Base-by-base conservation (phyloP, 2,797 vertebrate genomes). In the Harpagifer antarcticus region DNA sequence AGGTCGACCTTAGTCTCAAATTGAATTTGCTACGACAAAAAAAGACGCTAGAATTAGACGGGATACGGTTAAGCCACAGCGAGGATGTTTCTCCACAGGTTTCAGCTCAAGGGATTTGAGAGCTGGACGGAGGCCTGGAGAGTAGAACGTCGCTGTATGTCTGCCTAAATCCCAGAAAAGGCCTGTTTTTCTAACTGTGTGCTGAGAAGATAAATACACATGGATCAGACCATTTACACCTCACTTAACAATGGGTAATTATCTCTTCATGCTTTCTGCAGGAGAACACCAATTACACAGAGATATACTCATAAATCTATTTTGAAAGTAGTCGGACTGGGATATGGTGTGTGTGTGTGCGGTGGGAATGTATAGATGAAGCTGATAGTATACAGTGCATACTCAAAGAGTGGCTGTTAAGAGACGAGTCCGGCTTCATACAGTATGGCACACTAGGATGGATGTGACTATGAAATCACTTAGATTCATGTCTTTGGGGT, bases 401-500 rank as follows among this genome's bases (percentile, higher is more conserved):
- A 54, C 55, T 68, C 75, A 62, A 68, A 78, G 61, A 88, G 64
- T 42, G 23, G 70, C 16, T 13, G 74, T 86, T 78, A 82, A 83
- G 68, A 83, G 75, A 62, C 19, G 63, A 79, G 82, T 89, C 81
- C 85, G 20, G 81, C 71, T 78, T 82, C 40, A 13, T 83, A 71
- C 83, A 79, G 66, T 76, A 33, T 19, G 75, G 69, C 74, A 56
- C 81, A 74, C 66, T 19, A 56, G 66, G 66, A 79, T 17, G 81
- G 69, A 89, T 87, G 79, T 62, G 78, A 82, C 81, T 84, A 63
- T 83, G 79, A 87, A 89, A 88, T 88, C 88, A 87, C 88, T 90
- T 83, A 82, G 77, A 90, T 90, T 88, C 69, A 52, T 89, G 89
- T 91, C 87, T 87, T 86, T 82, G 74, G 89, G 86, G 80, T 76